Evolutionary conservation across 2,888 invertebrate species (phyloP).

Genomic region (Platycheirus rosarum): DNA sequence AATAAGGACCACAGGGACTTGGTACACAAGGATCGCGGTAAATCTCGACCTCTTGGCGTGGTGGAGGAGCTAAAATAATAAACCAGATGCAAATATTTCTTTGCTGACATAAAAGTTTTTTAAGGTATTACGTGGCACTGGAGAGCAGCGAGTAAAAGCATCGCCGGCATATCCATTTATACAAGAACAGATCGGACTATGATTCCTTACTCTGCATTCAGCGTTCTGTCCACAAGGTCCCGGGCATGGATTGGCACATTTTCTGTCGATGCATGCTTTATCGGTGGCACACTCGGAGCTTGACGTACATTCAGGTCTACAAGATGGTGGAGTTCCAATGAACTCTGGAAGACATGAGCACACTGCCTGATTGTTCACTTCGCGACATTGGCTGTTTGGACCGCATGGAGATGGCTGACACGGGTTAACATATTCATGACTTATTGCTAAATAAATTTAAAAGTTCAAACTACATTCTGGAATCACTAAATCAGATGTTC

Average conservation of each 20-base stretch:
- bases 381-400: constrained; percentile 89
- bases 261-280: constrained; percentile 88
- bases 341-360: constrained; percentile 89
- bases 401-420: constrained; percentile 87
- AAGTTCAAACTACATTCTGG: neutral
- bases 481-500: constrained; percentile 59
- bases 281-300: constrained; percentile 88
- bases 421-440: constrained; percentile 82
- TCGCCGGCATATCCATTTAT: constrained; percentile 87
- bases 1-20: constrained; percentile 87
- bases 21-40: constrained; percentile 85
- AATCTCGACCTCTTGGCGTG: constrained; percentile 75
- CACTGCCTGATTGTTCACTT: constrained; percentile 86
- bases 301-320: constrained; percentile 89
- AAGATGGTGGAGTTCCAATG: constrained; percentile 87
- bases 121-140: constrained; percentile 83
- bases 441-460: constrained; percentile 83
- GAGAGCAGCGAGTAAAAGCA: constrained; percentile 88
- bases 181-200: constrained; percentile 91
- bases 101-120: no score
- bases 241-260: constrained; percentile 89
- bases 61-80: constrained; percentile 77
- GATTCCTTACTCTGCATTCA: constrained; percentile 89
- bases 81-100: no score
- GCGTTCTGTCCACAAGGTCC: constrained; percentile 89